phyloP scores from a whole-genome alignment of 2,113 vertebrate genomes.

The Atlantisia rogersi region DNA sequence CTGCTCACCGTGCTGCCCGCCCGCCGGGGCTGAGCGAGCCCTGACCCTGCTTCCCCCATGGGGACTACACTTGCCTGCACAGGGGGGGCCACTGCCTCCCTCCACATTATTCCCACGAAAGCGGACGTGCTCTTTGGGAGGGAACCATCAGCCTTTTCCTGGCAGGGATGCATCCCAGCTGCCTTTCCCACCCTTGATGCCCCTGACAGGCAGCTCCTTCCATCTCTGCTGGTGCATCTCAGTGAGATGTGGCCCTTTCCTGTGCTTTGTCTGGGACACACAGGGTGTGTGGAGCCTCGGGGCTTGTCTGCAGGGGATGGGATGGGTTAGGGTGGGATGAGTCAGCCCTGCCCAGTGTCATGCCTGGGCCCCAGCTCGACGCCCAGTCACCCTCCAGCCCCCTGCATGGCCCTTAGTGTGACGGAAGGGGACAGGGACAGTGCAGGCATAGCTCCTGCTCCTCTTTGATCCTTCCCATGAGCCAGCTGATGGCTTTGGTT shows the following conservation, averaged over 20 bases:
- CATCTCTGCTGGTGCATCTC: not conserved
- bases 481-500: no score
- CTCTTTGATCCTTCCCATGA: no score
- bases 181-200: not conserved
- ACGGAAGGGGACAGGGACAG: no score
- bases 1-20: not conserved
- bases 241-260: not conserved
- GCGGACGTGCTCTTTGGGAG: not conserved
- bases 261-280: not conserved
- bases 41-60: not conserved
- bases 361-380: not conserved
- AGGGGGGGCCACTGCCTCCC: no score
- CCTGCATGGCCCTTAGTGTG: no score
- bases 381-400: not conserved
- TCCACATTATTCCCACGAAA: not conserved
- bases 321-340: not conserved
- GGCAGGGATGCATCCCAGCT: not conserved
- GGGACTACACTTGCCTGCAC: not conserved
- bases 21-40: not conserved
- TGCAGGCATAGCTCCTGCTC: no score
- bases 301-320: not conserved
- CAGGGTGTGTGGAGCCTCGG: no score
- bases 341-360: not conserved
- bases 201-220: not conserved
- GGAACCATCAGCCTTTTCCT: not conserved